Percentiles rank a stretch among this genome's conserved stretches.
Evolutionary conservation across 2,888 invertebrate genomes (phyloP).

Genomic region (Digitonthophagus gazella): DNA sequence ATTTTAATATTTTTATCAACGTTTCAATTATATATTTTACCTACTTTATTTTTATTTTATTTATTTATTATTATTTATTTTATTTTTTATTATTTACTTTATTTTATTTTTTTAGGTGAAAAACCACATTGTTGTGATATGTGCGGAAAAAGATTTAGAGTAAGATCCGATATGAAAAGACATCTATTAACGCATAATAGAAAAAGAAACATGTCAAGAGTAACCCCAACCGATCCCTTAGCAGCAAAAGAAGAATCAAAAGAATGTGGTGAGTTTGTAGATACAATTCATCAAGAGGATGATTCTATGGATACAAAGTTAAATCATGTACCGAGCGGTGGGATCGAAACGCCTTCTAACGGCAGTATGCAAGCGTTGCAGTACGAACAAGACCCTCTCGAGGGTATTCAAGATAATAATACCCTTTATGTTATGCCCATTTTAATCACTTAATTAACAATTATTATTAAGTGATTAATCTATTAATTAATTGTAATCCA

Average conservation of each 20-base stretch:
- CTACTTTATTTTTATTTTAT: neutral
- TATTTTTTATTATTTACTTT: neutral
- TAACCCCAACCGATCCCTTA: slow-evolving; percentile 30
- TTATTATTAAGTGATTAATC: too few species aligned
- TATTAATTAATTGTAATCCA: neutral
- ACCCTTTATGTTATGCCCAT: slow-evolving; percentile 51
- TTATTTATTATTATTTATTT: slow-evolving; percentile 6
- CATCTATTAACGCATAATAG: slow-evolving; percentile 70
- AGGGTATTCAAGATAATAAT: slow-evolving; percentile 49
- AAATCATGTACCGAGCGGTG: slow-evolving; percentile 34
- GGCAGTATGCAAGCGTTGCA: slow-evolving; percentile 36
- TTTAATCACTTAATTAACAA: slow-evolving; percentile 40
- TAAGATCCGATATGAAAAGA: slow-evolving; percentile 78
- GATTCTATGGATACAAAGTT: slow-evolving; percentile 44
- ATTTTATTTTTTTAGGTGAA: slow-evolving; percentile 57
- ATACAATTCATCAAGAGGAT: slow-evolving; percentile 39
- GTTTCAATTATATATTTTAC: neutral
- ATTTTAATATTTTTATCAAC: too few species aligned
- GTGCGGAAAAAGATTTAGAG: slow-evolving; percentile 80
- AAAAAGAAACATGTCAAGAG: slow-evolving; percentile 32
- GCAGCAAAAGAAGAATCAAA: slow-evolving; percentile 30
- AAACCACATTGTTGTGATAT: slow-evolving; percentile 73
- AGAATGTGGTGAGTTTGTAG: slow-evolving; percentile 28
- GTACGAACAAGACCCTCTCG: slow-evolving; percentile 51
- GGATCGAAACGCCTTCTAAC: slow-evolving; percentile 40